These are phyloP conservation scores for Tineola bisselliella DNA, from an alignment of 2,888 invertebrate genomes.

Conservation along the genomic window DNA sequence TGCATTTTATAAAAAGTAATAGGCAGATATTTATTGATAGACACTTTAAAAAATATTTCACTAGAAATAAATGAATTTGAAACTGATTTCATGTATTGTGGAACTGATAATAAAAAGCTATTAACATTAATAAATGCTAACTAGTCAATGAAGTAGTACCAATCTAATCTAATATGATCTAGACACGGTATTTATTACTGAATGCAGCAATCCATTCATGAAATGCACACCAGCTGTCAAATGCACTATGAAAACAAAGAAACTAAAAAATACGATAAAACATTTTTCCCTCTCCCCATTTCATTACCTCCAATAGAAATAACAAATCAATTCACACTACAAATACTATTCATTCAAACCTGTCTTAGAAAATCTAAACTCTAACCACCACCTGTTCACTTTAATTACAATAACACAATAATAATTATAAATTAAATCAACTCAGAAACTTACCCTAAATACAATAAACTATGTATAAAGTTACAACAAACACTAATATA, in stretches of 20 bases:
- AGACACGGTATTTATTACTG: conserved; percentile 50
- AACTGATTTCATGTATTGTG: no score
- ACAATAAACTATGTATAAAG: not conserved
- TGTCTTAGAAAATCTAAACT: conserved; percentile 30
- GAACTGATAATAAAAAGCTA: no score
- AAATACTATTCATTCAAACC: conserved; percentile 34
- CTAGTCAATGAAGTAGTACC: conserved; percentile 23
- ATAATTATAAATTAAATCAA: not conserved
- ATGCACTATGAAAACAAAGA: conserved; percentile 52
- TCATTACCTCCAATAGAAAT: not conserved
- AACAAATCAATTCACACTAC: not conserved
- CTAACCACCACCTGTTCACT: conserved; percentile 60
- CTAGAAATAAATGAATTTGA: no score
- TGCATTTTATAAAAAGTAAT: no score
- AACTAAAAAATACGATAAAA: not conserved
- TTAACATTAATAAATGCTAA: not conserved
- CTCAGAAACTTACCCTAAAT: not conserved
- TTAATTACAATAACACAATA: conserved; percentile 45
- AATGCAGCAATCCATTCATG: conserved; percentile 58
- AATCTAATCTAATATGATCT: conserved; percentile 39
- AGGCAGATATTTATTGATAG: no score
- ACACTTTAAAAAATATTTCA: no score
- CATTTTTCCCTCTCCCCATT: not conserved
- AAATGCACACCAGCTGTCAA: conserved; percentile 55
- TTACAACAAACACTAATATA: conserved; percentile 12